These are phyloP conservation scores for Agrypnus murinus DNA, from an alignment of 2,888 invertebrate genomes.

Conservation along the genomic window DNA sequence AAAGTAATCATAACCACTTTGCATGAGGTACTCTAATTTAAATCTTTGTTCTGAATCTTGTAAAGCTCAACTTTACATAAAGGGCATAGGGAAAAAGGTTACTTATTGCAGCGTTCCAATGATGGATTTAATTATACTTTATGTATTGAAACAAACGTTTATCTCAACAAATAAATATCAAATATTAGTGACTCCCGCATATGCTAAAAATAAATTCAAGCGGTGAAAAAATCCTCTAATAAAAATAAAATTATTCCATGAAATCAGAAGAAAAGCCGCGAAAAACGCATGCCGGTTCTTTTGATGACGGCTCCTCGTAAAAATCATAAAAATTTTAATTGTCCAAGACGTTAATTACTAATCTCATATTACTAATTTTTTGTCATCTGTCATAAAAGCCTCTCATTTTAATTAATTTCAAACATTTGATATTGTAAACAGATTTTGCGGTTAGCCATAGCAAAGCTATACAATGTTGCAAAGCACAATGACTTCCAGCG, in stretches of 20 bases:
- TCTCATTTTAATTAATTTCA: constrained; percentile 1
- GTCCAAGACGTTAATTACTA: constrained; percentile 11
- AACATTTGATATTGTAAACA: constrained; percentile 7
- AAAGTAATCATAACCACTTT: too few relatives aligned
- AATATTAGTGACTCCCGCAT: too few relatives aligned
- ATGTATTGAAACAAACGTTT: too few relatives aligned
- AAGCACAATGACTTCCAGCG: background rate
- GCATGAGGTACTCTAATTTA: too few relatives aligned
- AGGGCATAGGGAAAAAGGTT: too few relatives aligned
- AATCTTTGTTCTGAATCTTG: too few relatives aligned
- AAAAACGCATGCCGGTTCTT: constrained; percentile 16
- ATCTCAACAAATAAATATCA: too few relatives aligned
- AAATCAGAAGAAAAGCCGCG: background rate
- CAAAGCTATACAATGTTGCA: too few relatives aligned
- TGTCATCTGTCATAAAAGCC: background rate
- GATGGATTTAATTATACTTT: too few relatives aligned
- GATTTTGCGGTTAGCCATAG: background rate
- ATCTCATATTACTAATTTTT: constrained; percentile 8
- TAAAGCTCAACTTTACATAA: too few relatives aligned
- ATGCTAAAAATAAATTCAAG: background rate
- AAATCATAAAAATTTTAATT: constrained; percentile 18
- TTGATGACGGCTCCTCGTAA: constrained; percentile 5
- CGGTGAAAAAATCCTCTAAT: background rate
- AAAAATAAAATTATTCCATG: background rate
- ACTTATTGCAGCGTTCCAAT: too few relatives aligned